These are phyloP conservation scores for rabbit (Oryctolagus cuniculus) DNA, from an alignment of 2,113 vertebrate genomes.

Conservation along the genomic window DNA sequence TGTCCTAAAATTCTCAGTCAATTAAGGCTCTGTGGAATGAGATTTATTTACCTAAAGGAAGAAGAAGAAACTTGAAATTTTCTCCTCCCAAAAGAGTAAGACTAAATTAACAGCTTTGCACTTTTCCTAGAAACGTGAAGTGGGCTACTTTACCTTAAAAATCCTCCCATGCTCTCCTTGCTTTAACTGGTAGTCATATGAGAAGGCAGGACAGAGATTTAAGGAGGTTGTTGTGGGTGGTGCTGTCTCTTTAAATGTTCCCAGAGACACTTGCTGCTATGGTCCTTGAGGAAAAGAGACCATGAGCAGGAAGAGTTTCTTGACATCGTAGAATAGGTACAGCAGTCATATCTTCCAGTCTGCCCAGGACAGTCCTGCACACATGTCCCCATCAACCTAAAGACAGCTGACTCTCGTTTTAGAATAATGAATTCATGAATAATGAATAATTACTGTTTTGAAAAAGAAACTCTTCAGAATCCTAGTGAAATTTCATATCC, in stretches of 20 bases:
- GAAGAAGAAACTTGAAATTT: slow-evolving; percentile 18
- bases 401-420: not conserved
- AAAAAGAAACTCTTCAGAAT: not conserved
- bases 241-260: not conserved
- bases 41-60: slow-evolving; percentile 46
- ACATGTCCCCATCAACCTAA: not conserved
- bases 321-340: not conserved
- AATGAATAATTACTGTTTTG: not conserved
- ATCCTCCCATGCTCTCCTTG: not conserved
- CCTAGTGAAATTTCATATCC: not conserved
- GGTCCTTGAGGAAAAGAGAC: not conserved
- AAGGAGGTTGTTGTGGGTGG: not conserved
- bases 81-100: not conserved
- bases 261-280: not conserved
- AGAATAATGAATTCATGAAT: too few relatives aligned
- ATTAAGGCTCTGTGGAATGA: slow-evolving; percentile 5
- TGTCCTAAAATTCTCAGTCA: slow-evolving; percentile 62
- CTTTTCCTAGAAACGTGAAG: not conserved
- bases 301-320: not conserved
- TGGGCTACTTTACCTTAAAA: not conserved
- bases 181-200: not conserved
- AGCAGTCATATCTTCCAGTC: not conserved
- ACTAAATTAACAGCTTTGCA: not conserved
- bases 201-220: not conserved
- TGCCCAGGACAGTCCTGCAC: not conserved